Percentiles rank a stretch among this genome's conserved stretches.
These are phyloP conservation scores for Drosophila punjabiensis DNA, from an alignment of 1,140 invertebrate genomes.

Conservation along the genomic window DNA sequence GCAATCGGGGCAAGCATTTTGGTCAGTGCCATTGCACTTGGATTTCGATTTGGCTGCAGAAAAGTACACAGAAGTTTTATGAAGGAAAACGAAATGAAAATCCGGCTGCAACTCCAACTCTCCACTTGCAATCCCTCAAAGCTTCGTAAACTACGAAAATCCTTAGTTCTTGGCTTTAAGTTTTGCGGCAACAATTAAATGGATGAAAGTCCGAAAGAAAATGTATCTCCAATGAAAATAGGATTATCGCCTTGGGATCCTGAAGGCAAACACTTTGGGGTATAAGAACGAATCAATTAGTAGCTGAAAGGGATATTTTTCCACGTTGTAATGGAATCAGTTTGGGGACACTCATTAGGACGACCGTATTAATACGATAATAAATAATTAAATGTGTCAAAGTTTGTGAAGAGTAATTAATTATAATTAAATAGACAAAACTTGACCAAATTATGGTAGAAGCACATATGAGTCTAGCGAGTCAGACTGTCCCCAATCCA, in stretches of 20 bases:
- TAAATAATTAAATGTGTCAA: conserved; percentile 81
- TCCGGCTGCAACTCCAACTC: conserved; percentile 22
- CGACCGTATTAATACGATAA: neutral
- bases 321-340: conserved; percentile 34
- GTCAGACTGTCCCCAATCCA: neutral
- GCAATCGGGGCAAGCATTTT: conserved; percentile 48
- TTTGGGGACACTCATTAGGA: conserved; percentile 33
- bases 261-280: conserved; percentile 13
- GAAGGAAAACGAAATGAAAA: conserved; percentile 79
- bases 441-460: conserved; percentile 22
- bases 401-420: conserved; percentile 76
- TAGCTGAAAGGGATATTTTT: conserved; percentile 11
- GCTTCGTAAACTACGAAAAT: conserved; percentile 46
- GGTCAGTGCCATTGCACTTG: conserved; percentile 42
- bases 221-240: conserved; percentile 12
- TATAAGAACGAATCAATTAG: conserved; percentile 33
- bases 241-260: conserved; percentile 23
- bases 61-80: conserved; percentile 76
- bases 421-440: conserved; percentile 70
- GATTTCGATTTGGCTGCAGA: conserved; percentile 70
- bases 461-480: neutral
- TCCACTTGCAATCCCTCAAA: conserved; percentile 31
- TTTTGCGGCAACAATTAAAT: conserved; percentile 74
- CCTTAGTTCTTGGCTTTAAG: conserved; percentile 55
- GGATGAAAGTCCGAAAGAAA: conserved; percentile 20